Conservation (phyloP, 2,113 vertebrate genomes). For the Antechinus flavipes region DNA sequence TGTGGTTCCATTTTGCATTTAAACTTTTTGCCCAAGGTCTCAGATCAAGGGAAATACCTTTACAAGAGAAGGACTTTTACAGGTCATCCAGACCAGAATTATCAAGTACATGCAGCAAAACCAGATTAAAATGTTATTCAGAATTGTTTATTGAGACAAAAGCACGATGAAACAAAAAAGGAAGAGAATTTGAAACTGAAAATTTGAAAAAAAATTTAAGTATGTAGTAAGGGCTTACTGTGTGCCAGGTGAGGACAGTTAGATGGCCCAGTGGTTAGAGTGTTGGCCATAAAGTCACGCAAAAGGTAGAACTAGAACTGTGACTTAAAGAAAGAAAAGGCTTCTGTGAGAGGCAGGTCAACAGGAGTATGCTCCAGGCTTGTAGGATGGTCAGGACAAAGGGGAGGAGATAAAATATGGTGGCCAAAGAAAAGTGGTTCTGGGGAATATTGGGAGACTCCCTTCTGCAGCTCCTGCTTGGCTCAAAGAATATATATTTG, state of each 20-base stretch:
- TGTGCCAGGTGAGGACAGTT: neutral
- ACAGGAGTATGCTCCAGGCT: neutral
- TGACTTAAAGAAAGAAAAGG: too few species aligned
- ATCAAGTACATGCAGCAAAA: neutral
- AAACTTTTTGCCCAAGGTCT: neutral
- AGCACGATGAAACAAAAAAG: neutral
- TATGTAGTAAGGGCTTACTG: too few species aligned
- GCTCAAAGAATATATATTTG: neutral
- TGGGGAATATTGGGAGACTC: neutral
- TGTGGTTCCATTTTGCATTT: slow-evolving; percentile 2
- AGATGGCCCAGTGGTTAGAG: too few species aligned
- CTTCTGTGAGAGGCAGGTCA: neutral
- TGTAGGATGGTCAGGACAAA: neutral
- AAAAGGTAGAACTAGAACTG: neutral
- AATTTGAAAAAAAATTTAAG: too few species aligned
- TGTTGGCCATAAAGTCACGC: neutral
- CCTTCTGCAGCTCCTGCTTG: neutral
- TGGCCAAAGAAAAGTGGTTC: too few species aligned
- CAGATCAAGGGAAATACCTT: neutral
- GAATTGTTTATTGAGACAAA: neutral
- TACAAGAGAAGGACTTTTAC: neutral
- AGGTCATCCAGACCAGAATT: neutral
- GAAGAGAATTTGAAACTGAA: neutral
- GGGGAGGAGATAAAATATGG: neutral
- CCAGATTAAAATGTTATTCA: neutral